Evolutionary conservation across 2,888 invertebrate species (phyloP), one percentile per base, ranked within the genome.

Genomic region (Drosophila paranaensis): DNA sequence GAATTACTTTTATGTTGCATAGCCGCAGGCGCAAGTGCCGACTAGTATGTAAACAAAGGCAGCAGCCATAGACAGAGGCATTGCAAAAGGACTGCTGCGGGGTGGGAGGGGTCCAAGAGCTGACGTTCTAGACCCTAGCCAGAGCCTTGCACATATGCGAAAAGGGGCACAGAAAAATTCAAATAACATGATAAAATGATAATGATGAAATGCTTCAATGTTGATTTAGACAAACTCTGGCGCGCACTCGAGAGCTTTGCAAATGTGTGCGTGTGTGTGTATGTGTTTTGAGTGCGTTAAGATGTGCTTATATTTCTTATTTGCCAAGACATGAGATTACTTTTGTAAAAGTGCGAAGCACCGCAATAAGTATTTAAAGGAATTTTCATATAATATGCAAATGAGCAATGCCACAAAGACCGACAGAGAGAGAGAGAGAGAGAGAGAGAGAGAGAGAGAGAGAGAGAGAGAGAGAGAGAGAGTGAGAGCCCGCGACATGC

Each of bases 371-470:
- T 87, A 83, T 86, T 85, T 88, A 76, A 87, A 89, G 77, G 77
- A 84, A 81, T 86, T 89, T 88, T 79, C 89, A 89, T 87, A 79
- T 89, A 81, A 87, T 76, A 89, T 86, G 82, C 74, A 86, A 89
- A 87, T 87, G 70, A 74, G 66, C 74, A 62, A 56, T 56, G 45
- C 53, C 14, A 39, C 37, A 54, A 10, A 42, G 20, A 42, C 27
- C 27, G 3, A 27, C 3, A 27, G 27, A 27, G 27, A 2, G 3
- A 27, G 27, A 27, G 27, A 27, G 16, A 0, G 16, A 3, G 30
- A 42, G 14, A 16, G 16, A 30, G 30, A 13, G 55, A 42, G 16
- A 20, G 42, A 20, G 20, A 20, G 20, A 20, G 20, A 20, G 1
- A 20, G 20, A 20, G 20, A 20, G 9, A 42, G 37, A 30, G 27